phyloP scores from a whole-genome alignment of 2,113 vertebrate species.

The Sylvietta virens region DNA sequence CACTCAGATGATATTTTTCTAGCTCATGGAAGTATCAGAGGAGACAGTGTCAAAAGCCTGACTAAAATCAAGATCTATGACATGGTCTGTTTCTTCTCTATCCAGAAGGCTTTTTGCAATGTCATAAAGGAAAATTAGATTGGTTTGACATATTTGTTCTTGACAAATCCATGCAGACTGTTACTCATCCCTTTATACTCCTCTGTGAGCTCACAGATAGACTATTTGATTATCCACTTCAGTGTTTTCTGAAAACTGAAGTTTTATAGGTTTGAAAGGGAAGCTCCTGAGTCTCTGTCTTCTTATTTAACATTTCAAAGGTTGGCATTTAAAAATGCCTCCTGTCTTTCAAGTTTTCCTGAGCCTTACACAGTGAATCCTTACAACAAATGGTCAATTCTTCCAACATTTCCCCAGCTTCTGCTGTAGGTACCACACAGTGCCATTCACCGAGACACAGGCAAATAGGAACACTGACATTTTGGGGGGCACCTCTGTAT shows the following conservation, averaged over 20 bases:
- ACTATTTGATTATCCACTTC: slow-evolving; percentile 22
- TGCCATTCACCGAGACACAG: background rate
- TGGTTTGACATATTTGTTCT: slow-evolving; percentile 33
- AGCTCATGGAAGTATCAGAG: background rate
- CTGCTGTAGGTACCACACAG: background rate
- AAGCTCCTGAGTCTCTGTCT: background rate
- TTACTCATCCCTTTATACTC: slow-evolving; percentile 10
- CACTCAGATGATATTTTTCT: slow-evolving; percentile 6
- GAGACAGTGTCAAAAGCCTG: background rate
- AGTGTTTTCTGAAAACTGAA: slow-evolving; percentile 15
- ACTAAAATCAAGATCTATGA: slow-evolving; percentile 36
- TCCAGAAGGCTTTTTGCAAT: slow-evolving; percentile 29
- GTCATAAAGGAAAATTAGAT: slow-evolving; percentile 26
- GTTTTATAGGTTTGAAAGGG: background rate
- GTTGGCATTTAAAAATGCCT: background rate
- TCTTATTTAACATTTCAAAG: slow-evolving; percentile 3
- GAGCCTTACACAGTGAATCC: background rate
- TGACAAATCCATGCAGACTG: slow-evolving; percentile 30
- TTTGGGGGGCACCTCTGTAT: background rate
- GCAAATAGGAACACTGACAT: background rate
- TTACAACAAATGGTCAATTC: background rate
- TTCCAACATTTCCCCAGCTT: background rate
- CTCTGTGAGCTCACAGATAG: background rate
- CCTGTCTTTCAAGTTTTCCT: background rate
- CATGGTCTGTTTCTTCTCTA: slow-evolving; percentile 3